Conservation (phyloP, 1,140 invertebrate species). For the Philotrypesis tridentata region DNA sequence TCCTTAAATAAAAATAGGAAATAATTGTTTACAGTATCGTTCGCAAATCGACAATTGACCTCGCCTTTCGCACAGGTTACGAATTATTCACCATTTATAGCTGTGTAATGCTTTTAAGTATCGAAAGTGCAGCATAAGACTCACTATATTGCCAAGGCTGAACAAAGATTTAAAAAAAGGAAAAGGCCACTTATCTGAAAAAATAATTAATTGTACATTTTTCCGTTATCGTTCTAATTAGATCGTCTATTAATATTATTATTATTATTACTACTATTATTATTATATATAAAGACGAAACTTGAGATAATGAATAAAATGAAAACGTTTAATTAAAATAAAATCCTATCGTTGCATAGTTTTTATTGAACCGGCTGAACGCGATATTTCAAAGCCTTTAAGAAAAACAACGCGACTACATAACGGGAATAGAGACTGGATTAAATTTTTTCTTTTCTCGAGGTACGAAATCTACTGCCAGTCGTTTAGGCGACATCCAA, state of each 20-base stretch:
- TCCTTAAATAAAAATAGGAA: slow-evolving; percentile 46
- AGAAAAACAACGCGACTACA: slow-evolving; percentile 21
- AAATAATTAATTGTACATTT: slow-evolving; percentile 50
- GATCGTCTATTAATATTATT: slow-evolving; percentile 49
- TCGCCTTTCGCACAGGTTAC: slow-evolving; percentile 49
- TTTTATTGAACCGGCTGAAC: slow-evolving; percentile 36
- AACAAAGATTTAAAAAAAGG: slow-evolving; percentile 41
- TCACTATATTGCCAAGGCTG: slow-evolving; percentile 49
- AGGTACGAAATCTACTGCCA: slow-evolving; percentile 63
- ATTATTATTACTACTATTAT: slow-evolving; percentile 47
- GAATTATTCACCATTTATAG: slow-evolving; percentile 48
- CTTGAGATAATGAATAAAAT: slow-evolving; percentile 46
- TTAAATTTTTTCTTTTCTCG: slow-evolving; percentile 48
- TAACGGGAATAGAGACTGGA: slow-evolving; percentile 43
- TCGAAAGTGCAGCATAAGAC: slow-evolving; percentile 46
- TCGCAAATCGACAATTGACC: slow-evolving; percentile 48
- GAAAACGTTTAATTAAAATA: slow-evolving; percentile 45
- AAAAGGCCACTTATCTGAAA: slow-evolving; percentile 43
- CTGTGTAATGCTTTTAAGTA: slow-evolving; percentile 49
- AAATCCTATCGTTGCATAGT: slow-evolving; percentile 46
- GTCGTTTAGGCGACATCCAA: slow-evolving; percentile 60
- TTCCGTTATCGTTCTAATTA: slow-evolving; percentile 49
- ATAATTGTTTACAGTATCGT: slow-evolving; percentile 48
- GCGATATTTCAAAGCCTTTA: slow-evolving; percentile 32
- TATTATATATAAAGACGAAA: slow-evolving; percentile 50